A percentile compares a stretch with the other conserved stretches of the same genome.
Conservation (phyloP, 1,140 invertebrate genomes). For the Pemphigus obesinymphae region DNA sequence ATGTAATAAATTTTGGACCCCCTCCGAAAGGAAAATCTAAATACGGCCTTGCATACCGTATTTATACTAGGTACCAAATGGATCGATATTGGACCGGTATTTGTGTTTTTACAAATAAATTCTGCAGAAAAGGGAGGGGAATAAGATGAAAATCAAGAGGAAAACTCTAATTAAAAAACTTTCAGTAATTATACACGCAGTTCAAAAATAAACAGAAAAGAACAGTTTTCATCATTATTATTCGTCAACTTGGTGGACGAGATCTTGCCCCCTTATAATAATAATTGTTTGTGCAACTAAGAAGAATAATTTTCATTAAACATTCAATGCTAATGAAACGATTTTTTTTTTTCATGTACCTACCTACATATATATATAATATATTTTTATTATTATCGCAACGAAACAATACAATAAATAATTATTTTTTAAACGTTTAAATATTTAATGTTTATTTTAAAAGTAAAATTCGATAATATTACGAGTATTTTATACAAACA, state of each 20-base stretch:
- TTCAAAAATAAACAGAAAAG: background rate
- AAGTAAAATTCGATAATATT: no score
- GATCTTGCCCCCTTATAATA: constrained; percentile 5
- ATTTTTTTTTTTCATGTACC: no score
- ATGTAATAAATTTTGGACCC: no score
- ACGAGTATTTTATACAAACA: no score
- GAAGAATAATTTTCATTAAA: background rate
- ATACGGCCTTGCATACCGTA: no score
- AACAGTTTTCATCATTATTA: background rate
- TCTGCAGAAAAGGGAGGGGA: background rate
- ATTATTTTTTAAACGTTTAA: background rate
- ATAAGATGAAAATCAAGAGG: background rate
- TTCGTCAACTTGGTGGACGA: background rate
- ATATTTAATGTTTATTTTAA: no score
- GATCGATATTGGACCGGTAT: background rate
- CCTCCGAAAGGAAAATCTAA: no score
- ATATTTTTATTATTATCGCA: background rate
- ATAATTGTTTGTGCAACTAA: no score
- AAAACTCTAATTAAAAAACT: constrained; percentile 27
- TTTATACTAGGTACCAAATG: no score
- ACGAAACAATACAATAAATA: background rate
- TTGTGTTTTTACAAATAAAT: background rate
- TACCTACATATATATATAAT: no score
- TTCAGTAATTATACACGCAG: background rate
- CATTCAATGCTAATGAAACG: background rate